Base-by-base conservation (phyloP, 1,140 invertebrate genomes). In the Bombyx mandarina region DNA sequence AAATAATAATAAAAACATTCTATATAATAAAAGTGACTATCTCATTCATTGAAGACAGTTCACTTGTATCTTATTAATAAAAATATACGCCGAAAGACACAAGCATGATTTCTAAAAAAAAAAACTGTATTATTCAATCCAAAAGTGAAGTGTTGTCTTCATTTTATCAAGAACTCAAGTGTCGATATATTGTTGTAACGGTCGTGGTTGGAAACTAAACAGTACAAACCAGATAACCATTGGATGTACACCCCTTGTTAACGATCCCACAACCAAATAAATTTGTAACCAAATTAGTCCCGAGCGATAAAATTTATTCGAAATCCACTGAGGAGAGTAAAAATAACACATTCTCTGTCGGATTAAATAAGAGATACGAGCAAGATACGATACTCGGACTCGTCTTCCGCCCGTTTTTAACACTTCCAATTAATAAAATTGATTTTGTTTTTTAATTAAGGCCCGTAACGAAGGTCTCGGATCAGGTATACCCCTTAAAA, bases 211-310 rank as follows among this genome's bases (percentile, higher is more conserved):
- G 72, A 72, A 72, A 82, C 81, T 84, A 81, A 84, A 81, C 79
- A 82, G 80, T 79, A 70, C 75, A 66, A 77, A 57, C 68, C 71
- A 76, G 80, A 85, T 85, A 83, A 69, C 78, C 75, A 71, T 66
- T 78, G 75, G 73, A 79, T 84, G 80, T 84, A 82, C 75, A 67
- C 74, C 58, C 65, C 82, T 84, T 87, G 82, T 85, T 87, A 87
- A 87, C 84, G 82, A 80, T 76, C 72, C 73, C 70, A 77, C 79
- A 71, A 71, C 77, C 76, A 87, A 85, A 87, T 87, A 87, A 87
- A 87, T 87, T 87, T 86, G 84, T 87, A 87, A 85, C 84, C 82
- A 86, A 87, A 87, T 87, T 87, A 87, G 84, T 84, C 81, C 74
- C 78, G 56, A 76, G 72, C 78, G 82, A 87, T 87, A 87, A 87